These are phyloP conservation scores for Melanerpes aurifrons DNA, from an alignment of 2,113 vertebrate genomes.

Conservation along the genomic window DNA sequence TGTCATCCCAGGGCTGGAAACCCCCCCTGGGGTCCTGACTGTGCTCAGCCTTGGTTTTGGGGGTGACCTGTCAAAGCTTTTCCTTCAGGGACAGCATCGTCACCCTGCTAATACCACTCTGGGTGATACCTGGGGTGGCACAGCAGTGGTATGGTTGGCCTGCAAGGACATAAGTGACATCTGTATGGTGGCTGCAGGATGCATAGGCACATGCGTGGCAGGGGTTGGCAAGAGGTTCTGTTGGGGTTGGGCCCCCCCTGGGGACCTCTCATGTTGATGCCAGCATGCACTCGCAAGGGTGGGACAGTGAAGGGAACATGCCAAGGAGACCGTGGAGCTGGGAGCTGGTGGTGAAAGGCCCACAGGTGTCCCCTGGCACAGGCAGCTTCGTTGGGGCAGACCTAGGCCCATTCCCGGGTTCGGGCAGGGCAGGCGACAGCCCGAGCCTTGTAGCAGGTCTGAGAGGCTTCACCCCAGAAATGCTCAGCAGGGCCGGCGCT, in stretches of 20 bases:
- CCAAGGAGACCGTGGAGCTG: background rate
- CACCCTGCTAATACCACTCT: background rate
- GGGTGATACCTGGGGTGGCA: background rate
- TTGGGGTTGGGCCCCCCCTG: background rate
- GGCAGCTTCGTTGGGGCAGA: background rate
- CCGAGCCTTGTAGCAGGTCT: background rate
- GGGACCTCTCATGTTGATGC: background rate
- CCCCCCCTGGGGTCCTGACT: background rate
- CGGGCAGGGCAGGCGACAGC: background rate
- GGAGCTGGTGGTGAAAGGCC: background rate
- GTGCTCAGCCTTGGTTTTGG: background rate
- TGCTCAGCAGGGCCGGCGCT: background rate
- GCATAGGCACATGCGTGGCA: rapidly evolving
- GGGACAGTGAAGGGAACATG: background rate
- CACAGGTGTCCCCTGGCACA: background rate
- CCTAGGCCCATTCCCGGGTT: background rate
- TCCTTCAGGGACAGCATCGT: background rate
- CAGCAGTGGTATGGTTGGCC: rapidly evolving
- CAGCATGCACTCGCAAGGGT: rapidly evolving
- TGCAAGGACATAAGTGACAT: rapidly evolving
- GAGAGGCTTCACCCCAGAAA: background rate
- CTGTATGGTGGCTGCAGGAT: background rate
- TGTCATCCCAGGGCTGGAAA: background rate
- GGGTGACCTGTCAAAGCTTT: background rate
- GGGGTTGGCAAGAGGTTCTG: too few relatives aligned